Evolutionary conservation across 1,140 invertebrate genomes (phyloP), one percentile per base, ranked within the genome.

Genomic region (Phymastichus coffea): DNA sequence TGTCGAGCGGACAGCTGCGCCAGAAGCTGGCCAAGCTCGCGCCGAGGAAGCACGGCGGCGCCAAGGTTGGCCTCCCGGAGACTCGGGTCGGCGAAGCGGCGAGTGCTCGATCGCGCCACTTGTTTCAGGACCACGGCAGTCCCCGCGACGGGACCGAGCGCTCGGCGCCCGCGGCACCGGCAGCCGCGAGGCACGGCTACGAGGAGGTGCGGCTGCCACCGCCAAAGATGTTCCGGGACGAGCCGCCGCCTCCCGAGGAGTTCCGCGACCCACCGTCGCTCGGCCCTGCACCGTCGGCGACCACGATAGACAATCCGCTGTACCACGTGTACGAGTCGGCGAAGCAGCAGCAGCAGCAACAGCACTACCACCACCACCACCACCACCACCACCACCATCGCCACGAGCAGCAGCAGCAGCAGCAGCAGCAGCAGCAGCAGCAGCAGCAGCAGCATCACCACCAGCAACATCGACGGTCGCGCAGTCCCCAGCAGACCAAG

Each of bases 171-270:
- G 23, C 33, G 12, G 38, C 47, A 0, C 44, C 28, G 28, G 28
- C 12, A 12, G 28, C 28, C 6, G 28, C 28, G 28, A 33, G 28
- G 85, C 67, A 84, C 87, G 14, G n/a, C n/a, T 88, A 89, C 67
- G 89, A 91, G 70, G 87, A 91, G 68, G 82, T 92, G 6, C 81
- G 85, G 20, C 72, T 90, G 20, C 90, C 90, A 8, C 91, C 91
- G 2, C 91, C 91, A 0, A 88, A 91, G 66, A 90, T 92, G 78
- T 93, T 93, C 66, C 85, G 90, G 72, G 91, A 93, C 78, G 84
- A 87, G 25, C 87, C 87, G n/a, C 83, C 84, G 9, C 84, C 86
- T 3, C 89, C 89, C 0, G 88, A 90, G 67, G 85, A 85, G 65
- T 90, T 90, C 70, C 75, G 85, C 0, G 86, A 87, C 66, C 84